Base-by-base conservation (phyloP, 1,140 invertebrate species). In the Temnothorax curvispinosus region DNA sequence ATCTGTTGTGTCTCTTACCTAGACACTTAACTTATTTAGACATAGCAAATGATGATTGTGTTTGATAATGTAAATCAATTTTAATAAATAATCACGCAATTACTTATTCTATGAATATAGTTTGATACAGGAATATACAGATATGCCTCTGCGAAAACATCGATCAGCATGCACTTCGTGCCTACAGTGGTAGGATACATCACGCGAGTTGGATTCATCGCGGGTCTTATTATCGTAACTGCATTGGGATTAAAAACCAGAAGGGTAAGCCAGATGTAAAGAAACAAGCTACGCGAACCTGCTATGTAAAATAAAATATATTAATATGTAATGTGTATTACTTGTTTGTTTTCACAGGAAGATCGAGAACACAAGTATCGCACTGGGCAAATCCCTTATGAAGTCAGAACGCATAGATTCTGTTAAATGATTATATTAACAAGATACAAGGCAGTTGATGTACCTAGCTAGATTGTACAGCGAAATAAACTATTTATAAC, bases 301-400 rank as follows among this genome's bases (percentile, higher is more conserved):
- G 38, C 38, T 41, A 6, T 15, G 60, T 62, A 62, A 35, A 47
- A 44, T 0, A 54, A 54, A 32, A n/a, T n/a, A n/a, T 27, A 69
- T 38, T 82, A 60, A 85, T 50, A 81, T 69, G 11, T 67, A 52
- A 58, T 69, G 5, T 62, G 82, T 92, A 87, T 89, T 38, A 4
- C 15, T 8, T 44, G 9, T 21, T 21, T 62, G 27, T 88, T 91
- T 41, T 89, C 91, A 8, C 95, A 97, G 93, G 94, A 94, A n/a
- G 65, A 87, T 0, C 92, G 95, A 58, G 97, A 98, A 92, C 60
- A 96, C 5, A 90, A 94, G 65, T 97, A 96, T 80, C 95, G 97
- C 82, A 96, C 94, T 52, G 98, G 98, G 7, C 96, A 97, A 95
- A 95, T 98, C 0, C 96, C 96, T 41, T 98, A 98, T 95, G 96